A percentile compares a stretch with the other conserved stretches of the same genome.
phyloP scores from a whole-genome alignment of 2,113 vertebrate species.

The Myotis davidii region DNA sequence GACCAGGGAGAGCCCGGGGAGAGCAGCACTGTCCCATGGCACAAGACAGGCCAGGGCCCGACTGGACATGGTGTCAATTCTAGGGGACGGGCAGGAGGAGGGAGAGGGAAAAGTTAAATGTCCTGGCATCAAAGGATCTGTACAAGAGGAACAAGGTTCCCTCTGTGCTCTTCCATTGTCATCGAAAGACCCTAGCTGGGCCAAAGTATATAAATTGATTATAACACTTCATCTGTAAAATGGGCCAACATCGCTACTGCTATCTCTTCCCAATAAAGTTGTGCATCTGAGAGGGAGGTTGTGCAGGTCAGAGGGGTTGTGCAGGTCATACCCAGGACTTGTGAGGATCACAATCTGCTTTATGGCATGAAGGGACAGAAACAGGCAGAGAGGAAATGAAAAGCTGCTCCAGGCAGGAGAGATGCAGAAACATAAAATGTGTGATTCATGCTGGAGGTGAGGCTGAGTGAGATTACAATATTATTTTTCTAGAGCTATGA shows the following conservation, averaged over 20 bases:
- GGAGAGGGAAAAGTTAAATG: neutral
- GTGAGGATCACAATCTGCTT: too few relatives aligned
- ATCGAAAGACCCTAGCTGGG: neutral
- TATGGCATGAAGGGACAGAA: fast-evolving
- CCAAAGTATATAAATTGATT: neutral
- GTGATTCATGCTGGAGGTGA: too few relatives aligned
- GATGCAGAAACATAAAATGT: too few relatives aligned
- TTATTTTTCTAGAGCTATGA: too few relatives aligned
- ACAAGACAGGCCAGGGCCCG: neutral
- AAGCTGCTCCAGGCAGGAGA: neutral
- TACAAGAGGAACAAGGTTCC: neutral
- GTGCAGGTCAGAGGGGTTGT: neutral
- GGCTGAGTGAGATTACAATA: too few relatives aligned
- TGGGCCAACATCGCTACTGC: neutral
- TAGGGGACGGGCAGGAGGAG: neutral
- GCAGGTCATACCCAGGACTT: fast-evolving
- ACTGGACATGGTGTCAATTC: neutral
- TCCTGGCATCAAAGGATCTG: neutral
- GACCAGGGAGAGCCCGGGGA: neutral
- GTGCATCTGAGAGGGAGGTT: neutral
- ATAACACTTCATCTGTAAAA: neutral
- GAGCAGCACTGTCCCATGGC: neutral
- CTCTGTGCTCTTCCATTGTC: neutral
- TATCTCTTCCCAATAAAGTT: neutral
- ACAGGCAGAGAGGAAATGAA: neutral